Conservation (phyloP, 2,888 invertebrate genomes). For the Cepaea hortensis region DNA sequence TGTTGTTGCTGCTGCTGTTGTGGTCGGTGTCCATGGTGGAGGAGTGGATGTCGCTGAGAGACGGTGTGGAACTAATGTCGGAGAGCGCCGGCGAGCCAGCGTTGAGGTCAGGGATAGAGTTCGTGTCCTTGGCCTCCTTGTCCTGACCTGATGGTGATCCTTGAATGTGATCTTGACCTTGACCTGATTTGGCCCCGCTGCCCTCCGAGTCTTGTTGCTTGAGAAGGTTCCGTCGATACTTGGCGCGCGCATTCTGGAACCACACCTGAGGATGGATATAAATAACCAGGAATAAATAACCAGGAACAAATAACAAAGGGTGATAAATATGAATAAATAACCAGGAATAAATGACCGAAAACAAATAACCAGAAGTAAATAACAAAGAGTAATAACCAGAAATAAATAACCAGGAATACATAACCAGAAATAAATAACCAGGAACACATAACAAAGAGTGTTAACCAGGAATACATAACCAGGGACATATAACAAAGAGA, state of each 20-base stretch:
- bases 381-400: not conserved
- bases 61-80: constrained; percentile 71
- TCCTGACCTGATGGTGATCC: constrained; percentile 46
- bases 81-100: constrained; percentile 69
- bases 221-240: constrained; percentile 93
- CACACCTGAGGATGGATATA: constrained; percentile 85
- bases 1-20: constrained; percentile 58
- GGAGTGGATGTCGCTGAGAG: constrained; percentile 68
- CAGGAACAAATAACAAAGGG: too few relatives aligned
- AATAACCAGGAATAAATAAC: not conserved
- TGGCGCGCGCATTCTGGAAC: constrained; percentile 99
- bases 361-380: not conserved
- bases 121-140: constrained; percentile 54
- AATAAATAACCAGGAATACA: too few relatives aligned
- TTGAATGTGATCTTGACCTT: constrained; percentile 29
- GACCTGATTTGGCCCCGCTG: constrained; percentile 31
- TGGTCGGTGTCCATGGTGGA: constrained; percentile 67
- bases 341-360: not conserved
- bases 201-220: constrained; percentile 65
- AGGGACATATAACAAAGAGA: not conserved
- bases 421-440: not conserved
- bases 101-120: constrained; percentile 63
- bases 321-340: too few relatives aligned
- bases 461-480: not conserved
- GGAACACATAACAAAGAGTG: not conserved